These are phyloP conservation scores for Drosophila prostipennis DNA, from an alignment of 2,888 invertebrate species.

Conservation along the genomic window DNA sequence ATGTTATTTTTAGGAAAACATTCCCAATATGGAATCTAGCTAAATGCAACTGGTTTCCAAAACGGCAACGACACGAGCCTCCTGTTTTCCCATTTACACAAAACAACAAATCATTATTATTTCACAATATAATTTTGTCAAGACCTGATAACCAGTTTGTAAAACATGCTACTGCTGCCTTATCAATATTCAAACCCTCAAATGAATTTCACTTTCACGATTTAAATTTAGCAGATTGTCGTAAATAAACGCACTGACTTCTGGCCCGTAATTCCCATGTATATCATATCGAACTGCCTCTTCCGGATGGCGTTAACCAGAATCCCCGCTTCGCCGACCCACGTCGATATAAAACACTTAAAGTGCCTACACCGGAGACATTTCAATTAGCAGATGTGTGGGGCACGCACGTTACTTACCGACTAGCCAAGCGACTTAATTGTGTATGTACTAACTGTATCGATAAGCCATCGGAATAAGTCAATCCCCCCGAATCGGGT, in stretches of 20 bases:
- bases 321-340: slow-evolving; percentile 5
- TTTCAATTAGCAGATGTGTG: slow-evolving; percentile 30
- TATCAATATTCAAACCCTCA: slow-evolving; percentile 1
- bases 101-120: slow-evolving; percentile 5
- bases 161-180: neutral
- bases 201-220: slow-evolving; percentile 10
- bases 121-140: slow-evolving; percentile 3
- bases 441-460: slow-evolving; percentile 52
- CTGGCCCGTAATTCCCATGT: slow-evolving; percentile 16
- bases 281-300: slow-evolving; percentile 11
- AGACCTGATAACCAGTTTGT: slow-evolving; percentile 19
- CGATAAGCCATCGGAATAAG: slow-evolving; percentile 39
- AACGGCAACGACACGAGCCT: neutral
- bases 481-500: slow-evolving; percentile 38
- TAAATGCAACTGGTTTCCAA: neutral
- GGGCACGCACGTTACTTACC: slow-evolving; percentile 58
- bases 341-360: slow-evolving; percentile 11
- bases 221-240: slow-evolving; percentile 19
- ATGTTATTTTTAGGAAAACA: neutral
- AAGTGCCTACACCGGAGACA: slow-evolving; percentile 25
- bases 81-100: slow-evolving; percentile 4
- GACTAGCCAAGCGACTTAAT: slow-evolving; percentile 21
- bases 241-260: slow-evolving; percentile 3
- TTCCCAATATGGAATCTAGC: neutral
- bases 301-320: slow-evolving; percentile 25